Conservation (phyloP, 2,888 invertebrate species). For the Cabera pusaria region DNA sequence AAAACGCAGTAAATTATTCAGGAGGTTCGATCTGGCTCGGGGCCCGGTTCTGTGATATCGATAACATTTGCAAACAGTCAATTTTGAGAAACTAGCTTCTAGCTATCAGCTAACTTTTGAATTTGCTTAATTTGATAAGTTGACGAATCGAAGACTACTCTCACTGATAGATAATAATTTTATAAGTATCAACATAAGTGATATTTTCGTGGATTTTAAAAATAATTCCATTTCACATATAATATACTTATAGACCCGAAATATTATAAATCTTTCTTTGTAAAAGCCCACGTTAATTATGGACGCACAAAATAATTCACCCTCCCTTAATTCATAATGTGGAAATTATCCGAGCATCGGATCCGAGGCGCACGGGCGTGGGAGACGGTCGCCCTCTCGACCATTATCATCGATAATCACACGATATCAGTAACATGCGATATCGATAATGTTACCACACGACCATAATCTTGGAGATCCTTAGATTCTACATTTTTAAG, state of each 20-base stretch:
- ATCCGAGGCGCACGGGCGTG: slow-evolving; percentile 36
- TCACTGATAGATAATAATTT: no score
- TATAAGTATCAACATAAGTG: no score
- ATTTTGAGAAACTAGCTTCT: no score
- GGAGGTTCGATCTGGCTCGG: slow-evolving; percentile 48
- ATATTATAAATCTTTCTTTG: no score
- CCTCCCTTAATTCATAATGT: slow-evolving; percentile 25
- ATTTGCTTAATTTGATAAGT: no score
- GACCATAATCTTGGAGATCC: no score
- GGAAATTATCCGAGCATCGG: slow-evolving; percentile 37
- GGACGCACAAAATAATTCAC: slow-evolving; percentile 13
- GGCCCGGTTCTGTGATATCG: slow-evolving; percentile 39
- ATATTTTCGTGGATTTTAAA: no score
- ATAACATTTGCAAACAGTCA: slow-evolving; percentile 21
- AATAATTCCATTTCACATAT: no score
- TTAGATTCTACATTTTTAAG: no score
- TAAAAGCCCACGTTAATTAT: slow-evolving; percentile 6
- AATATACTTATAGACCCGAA: no score
- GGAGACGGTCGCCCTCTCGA: slow-evolving; percentile 35
- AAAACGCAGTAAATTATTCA: slow-evolving; percentile 76
- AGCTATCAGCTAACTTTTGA: no score
- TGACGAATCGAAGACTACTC: no score
- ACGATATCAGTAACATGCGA: slow-evolving; percentile 62
- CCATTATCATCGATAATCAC: slow-evolving; percentile 76
- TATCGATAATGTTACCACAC: slow-evolving; percentile 11